Evolutionary conservation across 2,797 vertebrate species (phyloP), one percentile per base, ranked within the genome.

Genomic region (Sebastes trivittatus): DNA sequence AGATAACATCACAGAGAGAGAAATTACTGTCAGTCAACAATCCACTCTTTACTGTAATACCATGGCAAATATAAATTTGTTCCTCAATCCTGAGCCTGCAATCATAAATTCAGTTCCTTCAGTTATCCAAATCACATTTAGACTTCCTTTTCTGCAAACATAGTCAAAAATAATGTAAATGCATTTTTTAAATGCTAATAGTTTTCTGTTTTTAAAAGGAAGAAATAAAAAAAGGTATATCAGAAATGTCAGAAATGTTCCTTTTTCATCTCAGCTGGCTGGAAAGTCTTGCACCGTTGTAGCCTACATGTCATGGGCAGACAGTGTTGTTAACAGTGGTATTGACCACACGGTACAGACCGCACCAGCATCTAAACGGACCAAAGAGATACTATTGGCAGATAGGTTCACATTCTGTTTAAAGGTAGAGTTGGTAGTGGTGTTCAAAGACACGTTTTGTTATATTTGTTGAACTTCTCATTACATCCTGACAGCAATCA

Each of bases 1-100:
- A 72, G 59, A 70, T 22, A 32, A 77, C 52, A 64, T 38, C 27
- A 42, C n/a, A 75, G 25, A 58, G 10, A 77, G 34, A 77, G 18
- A 61, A 60, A 55, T 30, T 18, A 71, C 7, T 49, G 23, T 29
- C 46, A 60, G 34, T 22, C 18, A 59, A 25, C 18, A 20, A 30
- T 66, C 42, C 13, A 18, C 20, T 78, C 56, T 72, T 25, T 49
- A 6, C 22, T 68, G 32, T 11, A 27, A 74, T 54, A 46, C 20
- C 30, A 11, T 58, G n/a, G 8, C 13, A 27, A 27, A 27, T 27
- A 27, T 27, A 27, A 27, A 76, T 54, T 29, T 54, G 46, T 72
- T 27, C 22, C 16, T 66, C 20, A 20, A 20, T 27, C 25, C 54
- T 30, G 70, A 67, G 20, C 5, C 7, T 29, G 1, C 6, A 11